Evolutionary conservation across 2,888 invertebrate genomes (phyloP).

Genomic region (Troglohyphantes excavatus): DNA sequence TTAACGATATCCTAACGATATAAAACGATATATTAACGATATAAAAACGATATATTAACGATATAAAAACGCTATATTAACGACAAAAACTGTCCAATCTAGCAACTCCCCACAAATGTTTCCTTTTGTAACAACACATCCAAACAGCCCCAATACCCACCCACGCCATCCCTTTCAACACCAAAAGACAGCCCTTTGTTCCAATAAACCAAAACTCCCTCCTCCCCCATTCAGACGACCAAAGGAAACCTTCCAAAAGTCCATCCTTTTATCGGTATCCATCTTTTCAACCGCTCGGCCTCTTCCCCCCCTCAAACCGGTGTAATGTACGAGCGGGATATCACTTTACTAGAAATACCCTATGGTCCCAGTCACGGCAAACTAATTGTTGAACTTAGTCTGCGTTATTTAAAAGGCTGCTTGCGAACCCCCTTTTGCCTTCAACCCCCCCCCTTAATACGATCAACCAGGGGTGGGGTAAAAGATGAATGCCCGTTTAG

Average conservation of each 20-base stretch:
- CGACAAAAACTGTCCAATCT: no score
- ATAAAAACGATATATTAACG: no score
- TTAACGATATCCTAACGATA: no score
- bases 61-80: no score
- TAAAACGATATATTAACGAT: no score
- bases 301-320: not conserved
- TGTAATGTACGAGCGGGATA: conserved; percentile 33
- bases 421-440: no score
- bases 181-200: conserved; percentile 9
- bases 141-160: not conserved
- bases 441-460: conserved; percentile 42
- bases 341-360: conserved; percentile 73
- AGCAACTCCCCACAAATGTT: not conserved
- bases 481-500: conserved; percentile 71
- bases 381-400: conserved; percentile 73
- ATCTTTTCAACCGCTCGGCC: not conserved
- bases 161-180: not conserved
- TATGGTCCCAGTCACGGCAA: conserved; percentile 66
- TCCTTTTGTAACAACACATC: not conserved
- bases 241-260: conserved; percentile 22
- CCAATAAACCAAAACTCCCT: conserved; percentile 24
- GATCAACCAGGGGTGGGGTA: conserved; percentile 47
- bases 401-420: conserved; percentile 68
- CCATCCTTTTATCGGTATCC: conserved; percentile 15
- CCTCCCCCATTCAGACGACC: not conserved